A percentile compares a stretch with the other conserved stretches of the same genome.
Evolutionary conservation across 2,797 vertebrate species (phyloP).

Genomic region (Enteromius radiatus): DNA sequence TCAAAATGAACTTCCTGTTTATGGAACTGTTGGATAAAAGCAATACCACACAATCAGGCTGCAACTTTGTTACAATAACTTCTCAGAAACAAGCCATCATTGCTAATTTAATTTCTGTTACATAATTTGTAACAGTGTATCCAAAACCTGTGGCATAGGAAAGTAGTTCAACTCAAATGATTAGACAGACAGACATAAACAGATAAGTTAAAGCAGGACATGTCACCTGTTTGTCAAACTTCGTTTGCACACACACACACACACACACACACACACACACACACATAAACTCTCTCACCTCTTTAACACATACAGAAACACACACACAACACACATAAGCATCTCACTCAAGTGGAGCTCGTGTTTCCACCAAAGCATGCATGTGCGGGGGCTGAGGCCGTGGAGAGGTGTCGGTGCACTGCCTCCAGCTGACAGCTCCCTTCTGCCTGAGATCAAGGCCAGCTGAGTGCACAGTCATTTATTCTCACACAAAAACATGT

Average conservation of each 20-base stretch:
- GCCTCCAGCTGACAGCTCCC: constrained; percentile 59
- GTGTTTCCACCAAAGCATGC: constrained; percentile 5
- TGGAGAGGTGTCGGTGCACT: constrained; percentile 20
- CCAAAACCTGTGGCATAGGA: not conserved
- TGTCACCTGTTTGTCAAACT: constrained; percentile 18
- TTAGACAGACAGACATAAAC: not conserved
- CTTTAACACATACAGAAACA: not conserved
- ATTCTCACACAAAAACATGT: constrained; percentile 68
- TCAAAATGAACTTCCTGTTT: not conserved
- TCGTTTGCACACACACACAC: too few relatives aligned
- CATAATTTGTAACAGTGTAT: not conserved
- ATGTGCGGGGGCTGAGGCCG: constrained; percentile 35
- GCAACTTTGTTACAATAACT: not conserved
- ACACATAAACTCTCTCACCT: not conserved
- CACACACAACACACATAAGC: not conserved
- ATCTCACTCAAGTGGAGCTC: constrained; percentile 19
- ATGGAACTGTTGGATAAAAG: not conserved
- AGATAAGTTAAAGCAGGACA: not conserved
- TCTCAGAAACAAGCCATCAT: not conserved
- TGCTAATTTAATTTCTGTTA: not conserved
- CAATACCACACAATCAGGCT: not conserved
- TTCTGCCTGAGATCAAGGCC: constrained; percentile 66
- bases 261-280: too few relatives aligned
- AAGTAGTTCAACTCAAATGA: not conserved
- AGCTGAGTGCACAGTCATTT: constrained; percentile 65